Evolutionary conservation across 2,888 invertebrate genomes (phyloP).

Genomic region (Priocnemis perturbator): DNA sequence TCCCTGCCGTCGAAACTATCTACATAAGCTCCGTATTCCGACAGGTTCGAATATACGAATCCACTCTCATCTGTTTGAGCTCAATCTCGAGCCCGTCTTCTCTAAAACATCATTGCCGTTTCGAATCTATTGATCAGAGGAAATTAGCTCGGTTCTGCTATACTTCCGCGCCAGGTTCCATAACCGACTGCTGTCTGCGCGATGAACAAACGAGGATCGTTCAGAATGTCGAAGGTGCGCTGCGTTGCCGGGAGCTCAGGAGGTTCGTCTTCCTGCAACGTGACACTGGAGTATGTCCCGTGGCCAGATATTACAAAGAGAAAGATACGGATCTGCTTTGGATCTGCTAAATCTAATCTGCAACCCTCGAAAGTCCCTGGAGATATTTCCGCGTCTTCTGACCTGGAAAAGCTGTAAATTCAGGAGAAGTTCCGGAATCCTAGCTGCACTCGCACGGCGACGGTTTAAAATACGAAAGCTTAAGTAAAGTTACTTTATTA

Average conservation of each 20-base stretch:
- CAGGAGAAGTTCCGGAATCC: conserved; percentile 25
- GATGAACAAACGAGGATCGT: no score
- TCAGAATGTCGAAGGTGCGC: no score
- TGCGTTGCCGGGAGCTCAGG: no score
- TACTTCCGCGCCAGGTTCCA: background rate
- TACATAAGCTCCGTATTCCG: conserved; percentile 34
- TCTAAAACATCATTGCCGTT: conserved; percentile 3
- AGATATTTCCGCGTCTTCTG: conserved; percentile 36
- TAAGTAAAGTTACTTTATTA: conserved; percentile 7
- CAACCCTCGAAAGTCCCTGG: conserved; percentile 33
- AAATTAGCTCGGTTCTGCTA: conserved; percentile 6
- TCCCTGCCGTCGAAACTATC: conserved; percentile 33
- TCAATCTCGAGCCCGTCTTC: conserved; percentile 13
- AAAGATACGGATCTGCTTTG: background rate
- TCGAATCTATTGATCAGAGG: conserved; percentile 21
- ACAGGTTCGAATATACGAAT: conserved; percentile 33
- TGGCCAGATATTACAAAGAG: no score
- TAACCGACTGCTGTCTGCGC: no score
- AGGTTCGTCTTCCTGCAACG: no score
- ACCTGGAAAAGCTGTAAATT: conserved; percentile 45
- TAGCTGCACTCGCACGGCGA: conserved; percentile 2
- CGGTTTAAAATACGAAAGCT: conserved; percentile 22
- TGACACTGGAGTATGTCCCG: no score
- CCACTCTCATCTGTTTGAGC: conserved; percentile 17
- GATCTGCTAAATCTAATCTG: conserved; percentile 49